These are phyloP conservation scores for Drosophila ohnishii DNA, from an alignment of 1,140 invertebrate genomes.

Conservation along the genomic window DNA sequence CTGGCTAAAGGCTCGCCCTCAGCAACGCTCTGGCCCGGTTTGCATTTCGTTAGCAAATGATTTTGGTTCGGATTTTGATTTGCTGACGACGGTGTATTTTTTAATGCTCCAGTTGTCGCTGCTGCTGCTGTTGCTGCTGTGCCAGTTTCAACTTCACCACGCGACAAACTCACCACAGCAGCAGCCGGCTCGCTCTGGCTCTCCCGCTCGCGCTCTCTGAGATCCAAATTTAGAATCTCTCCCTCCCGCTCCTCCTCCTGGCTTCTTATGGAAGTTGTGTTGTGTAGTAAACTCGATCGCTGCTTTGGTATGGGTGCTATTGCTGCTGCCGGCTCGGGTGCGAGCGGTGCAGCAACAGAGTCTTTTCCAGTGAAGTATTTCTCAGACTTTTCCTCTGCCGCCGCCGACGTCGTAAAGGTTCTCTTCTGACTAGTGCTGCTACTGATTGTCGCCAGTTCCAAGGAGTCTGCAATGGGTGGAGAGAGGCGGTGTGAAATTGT, in stretches of 20 bases:
- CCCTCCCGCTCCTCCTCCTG: slow-evolving; percentile 44
- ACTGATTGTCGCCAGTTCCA: slow-evolving; percentile 39
- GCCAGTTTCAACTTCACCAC: slow-evolving; percentile 77
- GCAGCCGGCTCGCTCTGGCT: slow-evolving; percentile 41
- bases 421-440: slow-evolving; percentile 57
- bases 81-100: slow-evolving; percentile 61
- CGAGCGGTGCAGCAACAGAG: slow-evolving; percentile 59
- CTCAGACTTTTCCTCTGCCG: slow-evolving; percentile 78
- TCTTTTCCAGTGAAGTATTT: slow-evolving; percentile 74
- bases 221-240: slow-evolving; percentile 67
- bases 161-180: slow-evolving; percentile 41
- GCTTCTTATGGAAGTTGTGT: slow-evolving; percentile 59
- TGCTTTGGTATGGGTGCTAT: slow-evolving; percentile 80
- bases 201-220: slow-evolving; percentile 51
- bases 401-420: slow-evolving; percentile 7
- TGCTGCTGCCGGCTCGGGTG: slow-evolving; percentile 60
- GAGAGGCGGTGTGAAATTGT: not conserved
- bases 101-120: slow-evolving; percentile 72
- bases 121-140: slow-evolving; percentile 55
- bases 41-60: slow-evolving; percentile 78
- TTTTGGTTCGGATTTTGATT: slow-evolving; percentile 43
- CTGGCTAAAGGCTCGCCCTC: slow-evolving; percentile 46
- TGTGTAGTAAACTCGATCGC: slow-evolving; percentile 79
- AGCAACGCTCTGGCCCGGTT: slow-evolving; percentile 72
- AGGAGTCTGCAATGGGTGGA: slow-evolving; percentile 42